A percentile compares a stretch with the other conserved stretches of the same genome.
phyloP scores from a whole-genome alignment of 2,113 vertebrate species.

The Lepus europaeus region DNA sequence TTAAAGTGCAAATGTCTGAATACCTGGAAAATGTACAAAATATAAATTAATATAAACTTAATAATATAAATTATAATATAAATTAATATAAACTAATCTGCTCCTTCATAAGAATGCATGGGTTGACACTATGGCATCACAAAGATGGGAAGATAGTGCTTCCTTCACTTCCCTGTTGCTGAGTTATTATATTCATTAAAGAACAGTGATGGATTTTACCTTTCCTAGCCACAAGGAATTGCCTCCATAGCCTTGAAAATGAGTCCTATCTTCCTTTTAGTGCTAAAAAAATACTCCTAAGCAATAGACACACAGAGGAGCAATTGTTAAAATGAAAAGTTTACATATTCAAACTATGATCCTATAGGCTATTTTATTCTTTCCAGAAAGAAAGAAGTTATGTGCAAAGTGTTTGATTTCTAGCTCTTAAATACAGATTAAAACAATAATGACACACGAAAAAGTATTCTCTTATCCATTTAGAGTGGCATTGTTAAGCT shows the following conservation, averaged over 20 bases:
- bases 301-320: background rate
- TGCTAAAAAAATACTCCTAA: conserved; percentile 26
- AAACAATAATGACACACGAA: background rate
- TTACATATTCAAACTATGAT: conserved; percentile 26
- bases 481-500: background rate
- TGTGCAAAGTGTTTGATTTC: conserved; percentile 15
- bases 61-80: too few species aligned
- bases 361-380: conserved; percentile 32
- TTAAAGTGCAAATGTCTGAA: conserved; percentile 21
- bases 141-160: background rate
- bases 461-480: background rate
- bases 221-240: background rate
- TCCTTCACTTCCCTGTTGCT: background rate
- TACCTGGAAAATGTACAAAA: background rate
- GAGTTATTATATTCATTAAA: background rate
- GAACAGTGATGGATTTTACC: background rate
- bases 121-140: background rate
- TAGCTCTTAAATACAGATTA: conserved; percentile 47
- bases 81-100: background rate
- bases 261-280: conserved; percentile 21
- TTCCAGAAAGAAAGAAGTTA: conserved; percentile 40
- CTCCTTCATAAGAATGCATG: background rate
- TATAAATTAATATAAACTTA: background rate
- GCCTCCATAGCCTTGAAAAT: background rate
- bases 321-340: background rate